Evolutionary conservation across 1,140 invertebrate species (phyloP).

Genomic region (Diorhabda elongata): DNA sequence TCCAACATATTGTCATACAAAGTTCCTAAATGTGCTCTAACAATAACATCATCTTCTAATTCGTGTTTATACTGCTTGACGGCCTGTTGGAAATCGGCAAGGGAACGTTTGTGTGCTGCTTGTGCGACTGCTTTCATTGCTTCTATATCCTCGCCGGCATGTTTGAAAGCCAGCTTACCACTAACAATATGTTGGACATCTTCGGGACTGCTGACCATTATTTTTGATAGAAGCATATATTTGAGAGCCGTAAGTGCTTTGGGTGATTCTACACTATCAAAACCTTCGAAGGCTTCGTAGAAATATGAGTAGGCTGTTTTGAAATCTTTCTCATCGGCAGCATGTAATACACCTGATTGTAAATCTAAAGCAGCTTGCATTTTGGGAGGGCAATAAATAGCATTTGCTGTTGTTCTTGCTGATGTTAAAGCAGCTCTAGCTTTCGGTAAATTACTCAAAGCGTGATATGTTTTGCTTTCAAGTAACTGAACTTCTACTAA

Average conservation of each 20-base stretch:
- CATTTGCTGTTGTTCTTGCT: constrained; percentile 97
- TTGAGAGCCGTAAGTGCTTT: constrained; percentile 93
- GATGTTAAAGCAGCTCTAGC: constrained; percentile 95
- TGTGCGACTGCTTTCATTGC: constrained; percentile 96
- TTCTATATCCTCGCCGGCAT: constrained; percentile 91
- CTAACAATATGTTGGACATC: constrained; percentile 94
- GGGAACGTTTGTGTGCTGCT: constrained; percentile 91
- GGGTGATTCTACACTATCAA: constrained; percentile 89
- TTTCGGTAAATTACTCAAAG: constrained; percentile 93
- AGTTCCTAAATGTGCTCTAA: constrained; percentile 91
- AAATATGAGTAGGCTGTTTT: constrained; percentile 99
- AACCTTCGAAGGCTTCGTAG: constrained; percentile 99
- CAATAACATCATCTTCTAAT: constrained; percentile 93
- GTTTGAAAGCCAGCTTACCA: constrained; percentile 95
- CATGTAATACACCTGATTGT: constrained; percentile 97
- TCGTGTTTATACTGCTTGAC: constrained; percentile 84
- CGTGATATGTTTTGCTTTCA: constrained; percentile 98
- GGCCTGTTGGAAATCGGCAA: constrained; percentile 91
- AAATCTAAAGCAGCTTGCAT: constrained; percentile 95
- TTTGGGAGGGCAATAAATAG: constrained; percentile 98
- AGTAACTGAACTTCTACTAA: constrained; percentile 94
- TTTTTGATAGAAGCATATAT: constrained; percentile 99
- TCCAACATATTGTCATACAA: constrained; percentile 98
- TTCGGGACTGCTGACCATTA: constrained; percentile 93
- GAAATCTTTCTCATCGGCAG: constrained; percentile 98